Evolutionary conservation across 1,140 invertebrate species (phyloP), one percentile per base, ranked within the genome.

Genomic region (Hyphantria cunea): DNA sequence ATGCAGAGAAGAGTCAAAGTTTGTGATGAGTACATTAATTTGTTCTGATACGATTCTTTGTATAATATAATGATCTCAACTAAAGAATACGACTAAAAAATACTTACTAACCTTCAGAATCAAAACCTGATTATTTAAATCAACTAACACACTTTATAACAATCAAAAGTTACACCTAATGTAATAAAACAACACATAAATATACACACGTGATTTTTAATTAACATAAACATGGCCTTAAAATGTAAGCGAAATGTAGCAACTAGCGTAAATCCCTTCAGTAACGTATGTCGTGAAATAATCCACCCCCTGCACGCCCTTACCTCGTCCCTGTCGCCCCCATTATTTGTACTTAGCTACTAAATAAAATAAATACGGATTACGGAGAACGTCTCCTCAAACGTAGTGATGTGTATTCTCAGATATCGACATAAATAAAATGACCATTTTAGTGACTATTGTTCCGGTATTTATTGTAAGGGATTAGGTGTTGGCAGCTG

Each of bases 331-430:
- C 13, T 50, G 44, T 44, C 52, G 41, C 52, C 45, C 66, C 66
- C 66, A 72, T 72, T 66, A 72, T 60, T 72, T 55, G 66, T 72
- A 53, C 66, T 72, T 68, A 72, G 66, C 55, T 59, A 64, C 70
- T 68, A 72, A 68, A 72, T 72, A 72, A 72, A 72, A 72, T 72
- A 72, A 72, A 72, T 72, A 69, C 54, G 59, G 66, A 72, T 72
- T 72, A 72, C 58, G 48, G 11, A 34, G 45, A 66, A 58, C 59
- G 66, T 61, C 66, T 52, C 54, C 58, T 56, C 55, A 51, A 52
- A 32, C 31, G 41, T 62, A 56, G 53, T 32, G 52, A 32, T 64
- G 61, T 15, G 7, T 5, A 1, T 17, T 6, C 37, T 10, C 31
- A 31, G 15, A 49, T 63, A 49, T 55, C 52, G 52, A 55, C 17